Evolutionary conservation across 2,113 vertebrate genomes (phyloP).

Genomic region (Esox niger): DNA sequence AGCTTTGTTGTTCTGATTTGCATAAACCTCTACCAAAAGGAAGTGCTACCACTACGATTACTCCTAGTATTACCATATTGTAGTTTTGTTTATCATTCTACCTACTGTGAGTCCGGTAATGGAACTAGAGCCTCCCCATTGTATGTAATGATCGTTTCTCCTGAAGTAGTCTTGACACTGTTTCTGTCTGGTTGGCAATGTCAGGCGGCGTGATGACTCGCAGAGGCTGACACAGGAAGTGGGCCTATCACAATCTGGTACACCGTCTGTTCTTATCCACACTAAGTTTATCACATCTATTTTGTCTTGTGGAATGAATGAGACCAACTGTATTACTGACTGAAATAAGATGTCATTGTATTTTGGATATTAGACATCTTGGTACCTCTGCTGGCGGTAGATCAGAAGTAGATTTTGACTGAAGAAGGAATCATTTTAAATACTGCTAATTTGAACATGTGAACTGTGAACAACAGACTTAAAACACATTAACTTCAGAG

Average conservation of each 20-base stretch:
- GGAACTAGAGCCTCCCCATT: no score
- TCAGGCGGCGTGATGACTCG: background rate
- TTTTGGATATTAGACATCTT: conserved; percentile 29
- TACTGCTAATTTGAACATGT: conserved; percentile 8
- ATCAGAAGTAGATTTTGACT: conserved; percentile 45
- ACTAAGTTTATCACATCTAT: conserved; percentile 13
- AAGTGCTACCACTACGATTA: background rate
- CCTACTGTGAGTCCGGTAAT: background rate
- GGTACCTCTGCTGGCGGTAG: conserved; percentile 44
- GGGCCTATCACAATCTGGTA: background rate
- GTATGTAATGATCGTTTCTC: background rate
- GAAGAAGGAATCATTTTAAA: conserved; percentile 31
- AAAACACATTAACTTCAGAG: no score
- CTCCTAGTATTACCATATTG: background rate
- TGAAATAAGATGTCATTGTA: conserved; percentile 34
- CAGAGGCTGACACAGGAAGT: background rate
- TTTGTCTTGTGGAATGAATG: conserved; percentile 43
- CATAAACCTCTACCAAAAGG: conserved; percentile 27
- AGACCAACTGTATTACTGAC: conserved; percentile 25
- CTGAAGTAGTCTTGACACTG: background rate
- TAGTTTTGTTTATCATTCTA: background rate
- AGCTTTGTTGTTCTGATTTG: conserved; percentile 9
- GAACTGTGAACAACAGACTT: background rate
- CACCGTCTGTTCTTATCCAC: conserved; percentile 21
- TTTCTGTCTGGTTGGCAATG: background rate